These are phyloP conservation scores for Tenebrio molitor DNA, from an alignment of 1,140 invertebrate genomes.

Conservation along the genomic window DNA sequence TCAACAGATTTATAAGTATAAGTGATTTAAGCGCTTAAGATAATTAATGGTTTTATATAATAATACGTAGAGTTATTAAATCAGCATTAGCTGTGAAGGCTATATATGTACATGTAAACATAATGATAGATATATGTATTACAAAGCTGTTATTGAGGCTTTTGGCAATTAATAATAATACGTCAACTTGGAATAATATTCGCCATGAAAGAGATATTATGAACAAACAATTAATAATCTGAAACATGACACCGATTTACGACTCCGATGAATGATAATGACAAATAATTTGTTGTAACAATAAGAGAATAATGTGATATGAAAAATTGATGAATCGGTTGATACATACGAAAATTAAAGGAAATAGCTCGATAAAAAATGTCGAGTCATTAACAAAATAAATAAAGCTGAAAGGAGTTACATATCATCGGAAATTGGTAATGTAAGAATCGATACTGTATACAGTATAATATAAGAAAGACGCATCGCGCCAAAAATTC, in stretches of 20 bases:
- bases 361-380: constrained; percentile 10
- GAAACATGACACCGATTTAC: constrained; percentile 10
- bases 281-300: constrained; percentile 17
- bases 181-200: constrained; percentile 5
- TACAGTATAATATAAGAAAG: too few relatives aligned
- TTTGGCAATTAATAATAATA: constrained; percentile 20
- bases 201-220: background rate
- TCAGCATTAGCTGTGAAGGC: constrained; percentile 3
- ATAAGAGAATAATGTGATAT: too few relatives aligned
- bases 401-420: constrained; percentile 18
- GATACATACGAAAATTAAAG: background rate
- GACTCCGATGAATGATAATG: background rate
- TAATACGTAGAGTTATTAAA: background rate
- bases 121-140: constrained; percentile 29
- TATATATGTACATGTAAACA: constrained; percentile 10
- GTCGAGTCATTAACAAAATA: constrained; percentile 14
- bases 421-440: constrained; percentile 24
- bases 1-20: background rate
- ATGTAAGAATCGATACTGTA: constrained; percentile 24
- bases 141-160: constrained; percentile 21
- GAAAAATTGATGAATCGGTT: too few relatives aligned
- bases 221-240: background rate
- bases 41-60: constrained; percentile 5
- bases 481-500: too few relatives aligned
- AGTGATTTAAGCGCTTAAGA: background rate